Conservation (phyloP, 2,113 vertebrate genomes). For the Leptodactylus fuscus region DNA sequence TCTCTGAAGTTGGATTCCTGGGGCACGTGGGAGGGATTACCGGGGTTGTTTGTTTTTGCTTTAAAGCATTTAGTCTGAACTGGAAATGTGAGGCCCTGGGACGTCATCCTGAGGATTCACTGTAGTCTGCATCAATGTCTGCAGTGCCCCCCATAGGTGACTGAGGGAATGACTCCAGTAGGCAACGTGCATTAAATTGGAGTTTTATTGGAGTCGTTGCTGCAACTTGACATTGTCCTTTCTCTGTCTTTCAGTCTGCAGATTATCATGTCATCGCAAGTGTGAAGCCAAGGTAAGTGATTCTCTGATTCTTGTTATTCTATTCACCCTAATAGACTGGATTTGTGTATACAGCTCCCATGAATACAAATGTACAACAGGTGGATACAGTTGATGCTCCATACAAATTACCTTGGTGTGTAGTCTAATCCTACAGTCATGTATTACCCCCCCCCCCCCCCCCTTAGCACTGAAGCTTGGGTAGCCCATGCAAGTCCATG, state of each 20-base stretch:
- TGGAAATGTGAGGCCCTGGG: conserved; percentile 55
- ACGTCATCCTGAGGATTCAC: background rate
- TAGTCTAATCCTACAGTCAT: background rate
- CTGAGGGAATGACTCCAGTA: too few relatives aligned
- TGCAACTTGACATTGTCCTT: conserved; percentile 36
- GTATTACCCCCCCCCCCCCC: background rate
- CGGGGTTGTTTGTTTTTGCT: conserved; percentile 20
- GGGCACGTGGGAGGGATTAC: conserved; percentile 30
- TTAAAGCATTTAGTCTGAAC: conserved; percentile 52
- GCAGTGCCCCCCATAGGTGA: background rate
- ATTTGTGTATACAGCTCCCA: background rate
- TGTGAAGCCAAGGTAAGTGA: conserved; percentile 91
- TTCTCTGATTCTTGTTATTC: background rate
- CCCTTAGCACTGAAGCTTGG: too few relatives aligned
- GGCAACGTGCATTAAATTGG: too few relatives aligned
- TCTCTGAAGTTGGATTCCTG: conserved; percentile 52
- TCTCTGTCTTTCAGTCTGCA: conserved; percentile 80
- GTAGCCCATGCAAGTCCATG: too few relatives aligned
- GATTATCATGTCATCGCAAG: conserved; percentile 89
- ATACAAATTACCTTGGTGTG: too few relatives aligned
- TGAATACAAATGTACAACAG: background rate
- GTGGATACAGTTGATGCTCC: too few relatives aligned
- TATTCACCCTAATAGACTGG: too few relatives aligned
- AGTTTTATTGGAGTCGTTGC: conserved; percentile 14
- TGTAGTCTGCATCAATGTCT: background rate